Base-by-base conservation (phyloP, 2,113 vertebrate species). In the Condylura cristata region DNA sequence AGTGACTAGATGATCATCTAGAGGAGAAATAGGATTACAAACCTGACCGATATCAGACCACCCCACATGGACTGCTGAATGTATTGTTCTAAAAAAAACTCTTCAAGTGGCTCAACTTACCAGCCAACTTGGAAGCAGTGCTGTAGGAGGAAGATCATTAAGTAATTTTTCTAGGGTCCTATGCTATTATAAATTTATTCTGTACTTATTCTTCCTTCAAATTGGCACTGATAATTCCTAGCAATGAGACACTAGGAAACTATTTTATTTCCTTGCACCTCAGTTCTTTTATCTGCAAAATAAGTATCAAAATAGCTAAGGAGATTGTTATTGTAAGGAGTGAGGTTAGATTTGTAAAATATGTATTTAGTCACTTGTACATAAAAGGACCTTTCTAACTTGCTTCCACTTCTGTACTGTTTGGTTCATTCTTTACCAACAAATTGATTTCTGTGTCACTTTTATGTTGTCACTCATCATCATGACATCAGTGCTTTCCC, bases 361-460 rank as follows among this genome's bases (percentile, higher is more conserved):
- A 71, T 13, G 18, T 14, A 48, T 65, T 92, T 83, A 51, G 56
- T 74, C 58, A 63, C 70, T 74, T 74, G 11, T 37, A 79, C 1
- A 4, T 56, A 75, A 26, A 22, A 37, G 37, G 28, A 22, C 1
- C 22, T 90, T 92, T 88, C 63, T 61, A 68, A 89, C 44, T 91
- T 84, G 30, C 34, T 9, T 84, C 46, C 32, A 84, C 17, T 58
- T 79, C 51, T 72, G 24, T 70, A 26, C 17, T 96, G 95, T 93
- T 18, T 74, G 61, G 41, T 81, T n/a, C 66, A 18, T 72, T 95
- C 75, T 94, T 41, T 44, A 84, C 63, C 71, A 85, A 65, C 75
- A 96, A 76, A 94, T 63, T 95, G 83, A 94, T 96, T 95, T 92
- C 92, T 94, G 58, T 89, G 78, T 95, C 94, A 82, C 53, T 89